phyloP scores from a whole-genome alignment of 2,888 invertebrate genomes.

The Mylabris sibirica region DNA sequence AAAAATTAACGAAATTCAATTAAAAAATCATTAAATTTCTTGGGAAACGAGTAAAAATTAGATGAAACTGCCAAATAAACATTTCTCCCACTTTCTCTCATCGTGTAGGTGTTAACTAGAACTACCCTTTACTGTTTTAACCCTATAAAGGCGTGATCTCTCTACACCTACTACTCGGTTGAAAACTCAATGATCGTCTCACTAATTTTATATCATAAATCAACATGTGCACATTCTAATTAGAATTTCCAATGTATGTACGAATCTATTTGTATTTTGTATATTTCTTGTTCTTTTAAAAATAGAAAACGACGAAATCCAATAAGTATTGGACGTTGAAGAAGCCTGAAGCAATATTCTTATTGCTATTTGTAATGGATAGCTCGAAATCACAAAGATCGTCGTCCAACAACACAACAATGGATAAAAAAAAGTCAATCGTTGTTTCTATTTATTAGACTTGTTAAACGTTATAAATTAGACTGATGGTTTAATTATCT shows the following conservation, averaged over 20 bases:
- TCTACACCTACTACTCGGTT: not conserved
- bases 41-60: not conserved
- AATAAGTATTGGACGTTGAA: not conserved
- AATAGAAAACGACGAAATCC: not conserved
- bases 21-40: not conserved
- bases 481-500: constrained; percentile 34
- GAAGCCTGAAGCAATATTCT: not conserved
- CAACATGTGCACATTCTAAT: no score
- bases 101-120: not conserved
- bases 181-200: no score
- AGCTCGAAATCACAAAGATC: not conserved
- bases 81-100: not conserved
- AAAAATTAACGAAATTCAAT: no score
- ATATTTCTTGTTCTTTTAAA: no score
- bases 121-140: not conserved
- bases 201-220: no score
- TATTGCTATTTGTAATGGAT: not conserved
- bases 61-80: not conserved
- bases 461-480: not conserved
- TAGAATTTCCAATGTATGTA: no score
- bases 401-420: not conserved
- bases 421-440: not conserved
- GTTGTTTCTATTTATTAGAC: not conserved
- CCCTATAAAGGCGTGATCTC: not conserved
- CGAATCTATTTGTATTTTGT: no score